Evolutionary conservation across 35 echinoderm and acorn worm species (phyloP).

Genomic region (Holothuria glaberrima): DNA sequence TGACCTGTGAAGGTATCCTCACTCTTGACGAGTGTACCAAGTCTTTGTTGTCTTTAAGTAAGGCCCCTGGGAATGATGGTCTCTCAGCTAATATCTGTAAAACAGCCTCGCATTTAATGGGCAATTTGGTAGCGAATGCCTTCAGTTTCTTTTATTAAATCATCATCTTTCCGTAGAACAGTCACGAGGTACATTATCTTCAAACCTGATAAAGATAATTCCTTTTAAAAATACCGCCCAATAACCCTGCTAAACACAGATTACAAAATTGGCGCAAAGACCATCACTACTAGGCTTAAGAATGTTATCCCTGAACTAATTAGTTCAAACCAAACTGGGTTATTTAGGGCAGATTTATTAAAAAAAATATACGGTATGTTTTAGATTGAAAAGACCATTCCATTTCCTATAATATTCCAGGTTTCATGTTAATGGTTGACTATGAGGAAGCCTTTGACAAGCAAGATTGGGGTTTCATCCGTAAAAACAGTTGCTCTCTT

Average conservation of each 20-base stretch:
- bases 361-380: neutral
- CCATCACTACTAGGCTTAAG: neutral
- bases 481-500: neutral
- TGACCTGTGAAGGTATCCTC: neutral
- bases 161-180: neutral
- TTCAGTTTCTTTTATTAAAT: too few species aligned
- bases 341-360: neutral
- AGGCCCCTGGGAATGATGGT: conserved; percentile 11
- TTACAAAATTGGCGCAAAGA: neutral
- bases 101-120: neutral
- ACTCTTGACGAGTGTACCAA: neutral
- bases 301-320: neutral
- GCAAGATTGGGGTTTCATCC: neutral
- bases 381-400: neutral
- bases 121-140: too few species aligned
- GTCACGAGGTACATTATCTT: neutral
- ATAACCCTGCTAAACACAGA: neutral
- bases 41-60: neutral
- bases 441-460: neutral
- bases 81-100: neutral
- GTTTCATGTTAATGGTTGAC: neutral
- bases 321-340: conserved; percentile 1
- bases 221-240: neutral
- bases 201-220: neutral
- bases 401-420: neutral